These are phyloP conservation scores for Orthosia incerta DNA, from an alignment of 2,888 invertebrate species.

Conservation along the genomic window DNA sequence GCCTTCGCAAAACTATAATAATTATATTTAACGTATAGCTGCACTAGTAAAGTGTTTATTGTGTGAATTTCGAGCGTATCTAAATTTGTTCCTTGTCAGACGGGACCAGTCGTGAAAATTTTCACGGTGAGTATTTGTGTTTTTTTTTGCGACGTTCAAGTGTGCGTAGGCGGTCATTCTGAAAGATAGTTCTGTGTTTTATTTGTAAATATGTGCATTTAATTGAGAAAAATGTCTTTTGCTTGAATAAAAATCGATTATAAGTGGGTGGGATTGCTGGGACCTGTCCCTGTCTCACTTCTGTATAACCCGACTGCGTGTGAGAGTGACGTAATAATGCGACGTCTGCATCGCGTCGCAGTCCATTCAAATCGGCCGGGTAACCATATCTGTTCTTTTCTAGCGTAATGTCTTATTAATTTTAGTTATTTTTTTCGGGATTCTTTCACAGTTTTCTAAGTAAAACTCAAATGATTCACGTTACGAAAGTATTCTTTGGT, in stretches of 20 bases:
- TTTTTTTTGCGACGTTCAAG: slow-evolving; percentile 69
- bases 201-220: slow-evolving; percentile 68
- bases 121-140: slow-evolving; percentile 85
- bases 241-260: slow-evolving; percentile 89
- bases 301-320: slow-evolving; percentile 82
- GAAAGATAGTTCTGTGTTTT: slow-evolving; percentile 62
- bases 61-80: slow-evolving; percentile 86
- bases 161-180: slow-evolving; percentile 65
- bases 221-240: slow-evolving; percentile 66
- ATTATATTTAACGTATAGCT: slow-evolving; percentile 77
- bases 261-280: slow-evolving; percentile 87
- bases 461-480: slow-evolving; percentile 68
- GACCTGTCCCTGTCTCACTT: slow-evolving; percentile 64
- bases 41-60: slow-evolving; percentile 83
- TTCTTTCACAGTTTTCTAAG: slow-evolving; percentile 77
- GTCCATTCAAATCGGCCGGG: slow-evolving; percentile 75
- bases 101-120: slow-evolving; percentile 81
- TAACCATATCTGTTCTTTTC: slow-evolving; percentile 79
- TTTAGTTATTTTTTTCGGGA: slow-evolving; percentile 72
- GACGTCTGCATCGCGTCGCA: slow-evolving; percentile 69
- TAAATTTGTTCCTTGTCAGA: slow-evolving; percentile 88
- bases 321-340: slow-evolving; percentile 82
- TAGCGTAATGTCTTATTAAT: slow-evolving; percentile 73
- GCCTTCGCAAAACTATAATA: slow-evolving; percentile 76
- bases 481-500: slow-evolving; percentile 37